Evolutionary conservation across 2,888 invertebrate species (phyloP), one percentile per base, ranked within the genome.

Genomic region (Onthophagus sagittarius): DNA sequence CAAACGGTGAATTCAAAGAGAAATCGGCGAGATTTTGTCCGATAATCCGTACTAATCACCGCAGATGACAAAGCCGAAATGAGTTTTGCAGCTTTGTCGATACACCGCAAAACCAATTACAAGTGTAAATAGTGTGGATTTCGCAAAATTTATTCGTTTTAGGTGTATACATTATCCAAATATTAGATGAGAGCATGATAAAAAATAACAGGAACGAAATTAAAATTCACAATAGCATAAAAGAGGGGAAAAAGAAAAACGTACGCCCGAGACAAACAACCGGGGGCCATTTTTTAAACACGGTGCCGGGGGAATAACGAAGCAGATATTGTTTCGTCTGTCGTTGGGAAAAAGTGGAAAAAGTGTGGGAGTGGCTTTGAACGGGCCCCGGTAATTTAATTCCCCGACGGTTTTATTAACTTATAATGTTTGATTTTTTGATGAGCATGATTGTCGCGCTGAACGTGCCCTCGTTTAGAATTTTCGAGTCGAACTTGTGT

Each of bases 371-470:
- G 71, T 31, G 31, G 31, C 71, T 62, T 31, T 15, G 72, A 72
- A 70, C 62, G 39, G 31, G 62, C 63, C 23, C 62, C 62, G 14
- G 72, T 72, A 72, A 72, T 72, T 65, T 32, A 72, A 72, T 72
- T 65, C 65, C 39, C 64, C 39, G 14, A 14, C 33, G 53, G 65
- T 65, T 65, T 72, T 72, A 72, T 72, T 67, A 67, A 72, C 65
- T 72, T 72, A 65, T 67, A 72, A 39, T 72, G 72, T 72, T 72
- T 72, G 72, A 72, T 67, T 72, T 72, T 72, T 72, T 72, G 72
- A 72, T 72, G 72, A 72, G 65, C 65, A 63, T 64, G 67, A 72
- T 72, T 72, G 72, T 72, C 72, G 65, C 65, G 72, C 67, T 31
- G 67, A 23, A 67, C 67, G 67, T 67, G 67, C 67, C 31, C 67